Percentiles rank a stretch among this genome's conserved stretches.
Evolutionary conservation across 2,113 vertebrate species (phyloP).

Genomic region (Dasypus novemcinctus): DNA sequence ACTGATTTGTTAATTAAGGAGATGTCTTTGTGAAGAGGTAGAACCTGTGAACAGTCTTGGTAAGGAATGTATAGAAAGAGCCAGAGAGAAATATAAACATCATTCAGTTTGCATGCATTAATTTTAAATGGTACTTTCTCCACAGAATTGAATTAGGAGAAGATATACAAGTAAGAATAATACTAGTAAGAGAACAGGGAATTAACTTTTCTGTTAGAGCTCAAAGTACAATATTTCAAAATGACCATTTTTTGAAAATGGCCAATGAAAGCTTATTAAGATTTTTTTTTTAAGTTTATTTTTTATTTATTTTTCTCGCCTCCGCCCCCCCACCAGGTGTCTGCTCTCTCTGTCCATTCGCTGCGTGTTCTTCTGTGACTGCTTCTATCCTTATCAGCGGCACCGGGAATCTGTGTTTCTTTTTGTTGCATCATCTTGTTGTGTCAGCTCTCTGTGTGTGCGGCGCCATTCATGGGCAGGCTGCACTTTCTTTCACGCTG

Average conservation of each 20-base stretch:
- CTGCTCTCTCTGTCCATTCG: no score
- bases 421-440: no score
- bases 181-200: not conserved
- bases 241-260: not conserved
- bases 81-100: not conserved
- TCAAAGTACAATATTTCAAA: constrained; percentile 1
- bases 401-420: no score
- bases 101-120: not conserved
- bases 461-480: no score
- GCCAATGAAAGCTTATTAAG: not conserved
- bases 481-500: no score
- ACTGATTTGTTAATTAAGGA: not conserved
- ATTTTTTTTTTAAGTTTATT: no score
- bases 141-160: not conserved
- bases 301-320: no score
- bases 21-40: not conserved
- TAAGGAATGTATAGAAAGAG: not conserved
- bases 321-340: no score
- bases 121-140: not conserved
- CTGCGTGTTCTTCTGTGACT: no score
- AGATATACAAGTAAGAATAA: not conserved
- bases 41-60: not conserved
- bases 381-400: no score
- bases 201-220: not conserved
- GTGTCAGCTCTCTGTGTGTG: no score